Evolutionary conservation across 2,113 vertebrate species (phyloP), one percentile per base, ranked within the genome.

Genomic region (Alethe castanea): DNA sequence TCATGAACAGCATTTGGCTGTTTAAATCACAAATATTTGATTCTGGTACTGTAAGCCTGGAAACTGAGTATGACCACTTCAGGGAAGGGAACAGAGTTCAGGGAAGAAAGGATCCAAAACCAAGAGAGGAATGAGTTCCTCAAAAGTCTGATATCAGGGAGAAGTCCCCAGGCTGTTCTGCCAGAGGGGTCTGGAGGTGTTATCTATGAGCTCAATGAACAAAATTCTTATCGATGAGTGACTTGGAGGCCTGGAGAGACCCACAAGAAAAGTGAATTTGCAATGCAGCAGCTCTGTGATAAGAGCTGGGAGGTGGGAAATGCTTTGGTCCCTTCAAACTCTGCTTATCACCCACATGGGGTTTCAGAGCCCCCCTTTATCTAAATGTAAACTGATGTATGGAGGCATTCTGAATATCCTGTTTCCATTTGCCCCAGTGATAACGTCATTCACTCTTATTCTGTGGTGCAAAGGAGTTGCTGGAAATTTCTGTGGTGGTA

Each of bases 141-240:
- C 18, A 40, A 40, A 78, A 22, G 9, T 52, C 5, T 65, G 35
- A 18, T 13, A 35, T 22, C 14, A 45, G 6, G 5, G 15, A 13
- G 23, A 65, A 16, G 4, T 53, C 11, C 15, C 13, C 17, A n/a
- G 18, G 29, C 5, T 20, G 7, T 28, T 52, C n/a, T 67, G 6
- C 15, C 35, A 76, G 31, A 74, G 6, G 2, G 11, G 36, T 12
- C 8, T 56, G 36, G 59, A 40, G 23, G 5, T 9, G 8, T 26
- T 50, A 8, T 20, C 1, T 14, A 3, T 23, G 20, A 8, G 5
- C 9, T 67, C 26, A 50, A 0, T 25, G 17, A 31, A 19, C 11
- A 60, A 56, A 26, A 47, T 36, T 69, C 57, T 19, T 24, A 35
- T 15, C 23, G 33, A 19, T 35, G 20, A 8, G 3, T 48, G 22